Evolutionary conservation across 2,888 invertebrate species (phyloP).

Genomic region (Rotaria macrura): DNA sequence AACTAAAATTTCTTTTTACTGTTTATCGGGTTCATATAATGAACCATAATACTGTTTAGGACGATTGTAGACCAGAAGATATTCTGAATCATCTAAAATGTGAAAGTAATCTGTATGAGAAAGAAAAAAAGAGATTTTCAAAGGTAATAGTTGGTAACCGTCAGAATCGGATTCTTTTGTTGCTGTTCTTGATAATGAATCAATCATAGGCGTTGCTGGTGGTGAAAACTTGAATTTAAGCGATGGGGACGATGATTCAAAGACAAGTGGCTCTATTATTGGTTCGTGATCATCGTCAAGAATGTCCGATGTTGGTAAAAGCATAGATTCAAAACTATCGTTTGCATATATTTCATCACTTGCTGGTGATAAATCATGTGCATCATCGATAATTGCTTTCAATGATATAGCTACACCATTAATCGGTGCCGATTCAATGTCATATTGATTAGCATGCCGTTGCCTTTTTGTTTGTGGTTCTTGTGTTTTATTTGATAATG

Average conservation of each 20-base stretch:
- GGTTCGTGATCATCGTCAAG: not conserved
- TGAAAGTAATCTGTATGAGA: not conserved
- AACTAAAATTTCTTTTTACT: not conserved
- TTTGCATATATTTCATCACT: not conserved
- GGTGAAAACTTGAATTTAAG: not conserved
- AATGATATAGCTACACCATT: constrained; percentile 18
- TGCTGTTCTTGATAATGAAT: not conserved
- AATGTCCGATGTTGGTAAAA: not conserved
- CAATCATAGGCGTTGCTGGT: not conserved
- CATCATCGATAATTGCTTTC: not conserved
- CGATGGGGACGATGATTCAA: not conserved
- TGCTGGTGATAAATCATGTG: not conserved
- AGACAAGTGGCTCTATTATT: not conserved
- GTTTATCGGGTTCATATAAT: constrained; percentile 33
- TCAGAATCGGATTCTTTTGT: not conserved
- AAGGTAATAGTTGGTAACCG: not conserved
- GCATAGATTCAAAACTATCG: not conserved
- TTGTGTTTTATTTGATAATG: not conserved
- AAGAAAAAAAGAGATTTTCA: not conserved
- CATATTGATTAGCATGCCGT: constrained; percentile 19
- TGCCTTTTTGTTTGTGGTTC: constrained; percentile 1
- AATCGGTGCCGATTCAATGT: not conserved
- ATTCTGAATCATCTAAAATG: not conserved
- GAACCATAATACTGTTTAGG: constrained; percentile 34
- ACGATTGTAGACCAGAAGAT: constrained; percentile 27